Base-by-base conservation (phyloP, 2,888 invertebrate species). In the Dinocampus coccinellae region DNA sequence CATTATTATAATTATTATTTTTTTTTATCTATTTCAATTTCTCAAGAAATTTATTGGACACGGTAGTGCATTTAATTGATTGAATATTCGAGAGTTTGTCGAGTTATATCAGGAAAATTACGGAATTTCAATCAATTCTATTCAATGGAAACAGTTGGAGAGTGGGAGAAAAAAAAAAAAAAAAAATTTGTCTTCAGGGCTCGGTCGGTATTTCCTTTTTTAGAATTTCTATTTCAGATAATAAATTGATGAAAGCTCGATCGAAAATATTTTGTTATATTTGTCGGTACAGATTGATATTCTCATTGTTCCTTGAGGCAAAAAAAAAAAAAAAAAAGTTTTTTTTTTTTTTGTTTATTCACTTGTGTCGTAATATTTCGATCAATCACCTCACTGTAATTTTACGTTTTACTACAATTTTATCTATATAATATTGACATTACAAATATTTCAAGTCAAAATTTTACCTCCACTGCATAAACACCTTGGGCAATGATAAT, bases 121-220 rank as follows among this genome's bases (percentile, higher is more conserved):
- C n/a, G n/a, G n/a, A n/a, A n/a, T n/a, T n/a, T n/a, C n/a, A n/a
- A n/a, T n/a, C n/a, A n/a, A n/a, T n/a, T n/a, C n/a, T n/a, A n/a
- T n/a, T n/a, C n/a, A n/a, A n/a, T n/a, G n/a, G n/a, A n/a, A n/a
- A n/a, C n/a, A n/a, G n/a, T n/a, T n/a, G n/a, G n/a, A n/a, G n/a
- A n/a, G n/a, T n/a, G n/a, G n/a, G n/a, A n/a, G n/a, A n/a, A n/a
- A n/a, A n/a, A n/a, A n/a, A n/a, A n/a, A n/a, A n/a, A n/a, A n/a
- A n/a, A n/a, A n/a, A n/a, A n/a, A n/a, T n/a, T n/a, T n/a, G n/a
- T n/a, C 47, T 47, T 47, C 16, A 47, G 26, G 61, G 70, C 66
- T 33, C 34, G 13, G 26, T 60, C 69, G 63, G 57, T 22, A 65
- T 69, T 73, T 70, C 72, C 72, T 66, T 74, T 70, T 72, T 66